These are phyloP conservation scores for Drosophila bipectinata DNA, from an alignment of 1,140 invertebrate species.

Conservation along the genomic window DNA sequence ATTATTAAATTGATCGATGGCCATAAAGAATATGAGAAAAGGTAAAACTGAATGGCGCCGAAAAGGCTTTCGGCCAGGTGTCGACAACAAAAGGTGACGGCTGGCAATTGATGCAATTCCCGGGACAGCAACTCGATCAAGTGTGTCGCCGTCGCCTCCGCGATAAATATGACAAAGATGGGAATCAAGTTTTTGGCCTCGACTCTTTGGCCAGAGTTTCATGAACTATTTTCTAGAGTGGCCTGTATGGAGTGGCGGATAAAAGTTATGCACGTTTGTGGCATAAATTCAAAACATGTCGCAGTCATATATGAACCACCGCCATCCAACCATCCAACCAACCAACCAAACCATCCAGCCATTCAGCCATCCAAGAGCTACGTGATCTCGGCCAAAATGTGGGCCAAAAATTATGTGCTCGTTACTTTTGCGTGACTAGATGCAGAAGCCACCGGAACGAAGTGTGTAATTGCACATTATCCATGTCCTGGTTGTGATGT, in stretches of 20 bases:
- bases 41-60: conserved; percentile 39
- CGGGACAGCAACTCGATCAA: conserved; percentile 33
- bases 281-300: conserved; percentile 61
- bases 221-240: background rate
- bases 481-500: conserved; percentile 8
- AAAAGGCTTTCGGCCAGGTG: conserved; percentile 47
- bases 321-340: conserved; percentile 22
- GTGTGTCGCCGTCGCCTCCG: conserved; percentile 6
- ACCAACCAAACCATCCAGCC: conserved; percentile 7
- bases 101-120: conserved; percentile 49
- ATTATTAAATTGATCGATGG: conserved; percentile 73
- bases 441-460: conserved; percentile 32
- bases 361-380: conserved; percentile 5
- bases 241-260: background rate
- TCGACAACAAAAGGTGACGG: conserved; percentile 46
- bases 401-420: conserved; percentile 57
- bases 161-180: conserved; percentile 5
- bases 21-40: conserved; percentile 61
- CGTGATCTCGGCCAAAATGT: conserved; percentile 49
- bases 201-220: conserved; percentile 25
- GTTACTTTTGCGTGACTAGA: conserved; percentile 54
- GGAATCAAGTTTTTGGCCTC: conserved; percentile 1
- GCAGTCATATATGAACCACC: conserved; percentile 53
- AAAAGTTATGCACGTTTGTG: conserved; percentile 47
- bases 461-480: conserved; percentile 66